Evolutionary conservation across 2,113 vertebrate species (phyloP).

Genomic region (Rallus limicola): DNA sequence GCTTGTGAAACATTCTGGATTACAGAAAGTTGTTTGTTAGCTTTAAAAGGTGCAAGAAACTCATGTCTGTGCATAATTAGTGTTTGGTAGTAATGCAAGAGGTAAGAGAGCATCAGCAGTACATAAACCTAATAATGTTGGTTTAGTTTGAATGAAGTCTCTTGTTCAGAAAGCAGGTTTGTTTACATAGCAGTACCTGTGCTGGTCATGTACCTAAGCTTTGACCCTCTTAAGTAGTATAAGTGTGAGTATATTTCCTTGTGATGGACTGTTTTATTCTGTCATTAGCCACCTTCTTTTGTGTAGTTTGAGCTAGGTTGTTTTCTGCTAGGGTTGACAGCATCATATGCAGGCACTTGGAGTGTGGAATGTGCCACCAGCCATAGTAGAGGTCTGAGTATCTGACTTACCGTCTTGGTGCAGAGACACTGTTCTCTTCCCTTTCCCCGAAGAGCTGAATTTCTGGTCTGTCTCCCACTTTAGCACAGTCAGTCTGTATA

Average conservation of each 20-base stretch:
- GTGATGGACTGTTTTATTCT: neutral
- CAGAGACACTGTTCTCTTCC: neutral
- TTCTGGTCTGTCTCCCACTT: neutral
- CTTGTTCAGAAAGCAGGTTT: neutral
- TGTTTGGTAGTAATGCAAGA: neutral
- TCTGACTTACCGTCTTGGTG: neutral
- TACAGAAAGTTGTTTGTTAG: neutral
- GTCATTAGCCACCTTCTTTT: neutral
- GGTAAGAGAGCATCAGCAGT: neutral
- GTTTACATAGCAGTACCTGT: neutral
- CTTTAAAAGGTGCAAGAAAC: neutral
- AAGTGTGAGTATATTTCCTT: neutral
- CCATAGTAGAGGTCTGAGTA: neutral
- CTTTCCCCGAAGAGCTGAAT: neutral
- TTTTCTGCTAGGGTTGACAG: neutral
- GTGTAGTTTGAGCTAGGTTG: neutral
- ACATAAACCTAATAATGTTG: neutral
- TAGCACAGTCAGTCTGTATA: neutral
- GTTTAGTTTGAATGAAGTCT: neutral
- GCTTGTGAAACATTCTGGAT: neutral
- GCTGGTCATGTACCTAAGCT: neutral
- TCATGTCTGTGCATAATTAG: neutral
- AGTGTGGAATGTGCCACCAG: neutral
- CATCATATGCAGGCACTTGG: neutral
- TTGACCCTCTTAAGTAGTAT: neutral